A percentile compares a stretch with the other conserved stretches of the same genome.
Conservation (phyloP, 1,140 invertebrate genomes). For the Pseudomyrmex pallidus region DNA sequence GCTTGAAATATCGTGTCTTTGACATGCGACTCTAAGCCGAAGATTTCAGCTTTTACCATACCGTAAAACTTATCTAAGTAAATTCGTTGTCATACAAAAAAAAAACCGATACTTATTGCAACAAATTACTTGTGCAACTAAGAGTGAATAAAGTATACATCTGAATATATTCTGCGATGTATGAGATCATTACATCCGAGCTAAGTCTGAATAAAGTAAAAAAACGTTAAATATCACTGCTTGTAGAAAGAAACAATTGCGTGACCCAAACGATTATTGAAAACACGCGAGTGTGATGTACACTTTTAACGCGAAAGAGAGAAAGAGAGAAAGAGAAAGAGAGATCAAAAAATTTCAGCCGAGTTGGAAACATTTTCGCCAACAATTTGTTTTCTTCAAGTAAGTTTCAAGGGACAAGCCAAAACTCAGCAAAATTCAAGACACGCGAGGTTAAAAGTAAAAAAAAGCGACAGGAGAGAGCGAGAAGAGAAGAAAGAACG, state of each 20-base stretch:
- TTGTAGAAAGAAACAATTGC: slow-evolving; percentile 16
- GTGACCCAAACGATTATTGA: slow-evolving; percentile 32
- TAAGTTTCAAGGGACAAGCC: slow-evolving; percentile 46
- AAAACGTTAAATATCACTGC: neutral
- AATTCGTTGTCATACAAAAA: neutral
- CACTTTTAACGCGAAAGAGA: neutral
- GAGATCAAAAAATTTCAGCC: slow-evolving; percentile 3
- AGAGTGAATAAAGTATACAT: neutral
- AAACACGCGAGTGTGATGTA: slow-evolving; percentile 14
- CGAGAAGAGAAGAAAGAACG: slow-evolving; percentile 13
- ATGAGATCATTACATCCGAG: neutral
- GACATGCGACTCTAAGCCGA: slow-evolving; percentile 9
- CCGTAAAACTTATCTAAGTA: slow-evolving; percentile 1
- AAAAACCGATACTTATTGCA: neutral
- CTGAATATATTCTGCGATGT: neutral
- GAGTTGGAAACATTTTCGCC: slow-evolving; percentile 24
- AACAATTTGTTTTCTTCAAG: slow-evolving; percentile 42
- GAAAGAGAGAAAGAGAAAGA: neutral
- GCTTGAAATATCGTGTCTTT: neutral
- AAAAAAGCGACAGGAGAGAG: slow-evolving; percentile 15
- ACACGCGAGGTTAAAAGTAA: slow-evolving; percentile 53
- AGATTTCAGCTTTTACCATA: neutral
- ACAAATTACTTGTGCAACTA: neutral
- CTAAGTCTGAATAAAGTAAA: neutral
- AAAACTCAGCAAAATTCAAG: slow-evolving; percentile 35